A percentile compares a stretch with the other conserved stretches of the same genome.
These are phyloP conservation scores for Anthophora plumipes DNA, from an alignment of 2,888 invertebrate species.

Conservation along the genomic window DNA sequence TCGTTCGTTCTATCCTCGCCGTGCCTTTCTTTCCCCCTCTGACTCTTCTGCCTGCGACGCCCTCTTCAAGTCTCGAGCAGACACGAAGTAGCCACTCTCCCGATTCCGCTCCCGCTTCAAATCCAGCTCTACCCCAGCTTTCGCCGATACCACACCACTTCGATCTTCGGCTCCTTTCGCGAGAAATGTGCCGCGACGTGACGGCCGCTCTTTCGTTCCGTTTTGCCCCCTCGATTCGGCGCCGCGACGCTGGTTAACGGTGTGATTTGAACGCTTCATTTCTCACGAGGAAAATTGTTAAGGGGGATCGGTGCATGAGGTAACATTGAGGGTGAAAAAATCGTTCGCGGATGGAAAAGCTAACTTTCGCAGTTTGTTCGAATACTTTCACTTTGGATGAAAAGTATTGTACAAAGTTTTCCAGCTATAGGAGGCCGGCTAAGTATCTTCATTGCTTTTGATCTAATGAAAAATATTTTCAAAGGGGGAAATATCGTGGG, in stretches of 20 bases:
- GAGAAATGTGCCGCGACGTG: conserved; percentile 47
- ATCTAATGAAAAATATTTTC: too few species aligned
- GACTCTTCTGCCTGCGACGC: conserved; percentile 59
- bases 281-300: not conserved
- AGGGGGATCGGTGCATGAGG: not conserved
- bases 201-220: conserved; percentile 20
- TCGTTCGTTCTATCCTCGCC: conserved; percentile 58
- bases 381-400: not conserved
- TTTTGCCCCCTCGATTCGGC: not conserved
- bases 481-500: too few species aligned
- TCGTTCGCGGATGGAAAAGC: not conserved
- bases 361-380: not conserved
- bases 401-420: too few species aligned
- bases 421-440: too few species aligned
- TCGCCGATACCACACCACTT: conserved; percentile 65
- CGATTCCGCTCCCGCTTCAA: conserved; percentile 54
- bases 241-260: conserved; percentile 14
- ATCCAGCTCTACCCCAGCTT: conserved; percentile 69
- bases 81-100: conserved; percentile 73
- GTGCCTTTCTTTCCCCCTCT: conserved; percentile 45
- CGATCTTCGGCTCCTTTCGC: conserved; percentile 64
- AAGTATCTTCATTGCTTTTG: too few species aligned
- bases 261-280: conserved; percentile 1
- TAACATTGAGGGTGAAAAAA: not conserved
- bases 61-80: conserved; percentile 73